A percentile compares a stretch with the other conserved stretches of the same genome.
Evolutionary conservation across 2,797 vertebrate genomes (phyloP).

Genomic region (Lophius americanus): DNA sequence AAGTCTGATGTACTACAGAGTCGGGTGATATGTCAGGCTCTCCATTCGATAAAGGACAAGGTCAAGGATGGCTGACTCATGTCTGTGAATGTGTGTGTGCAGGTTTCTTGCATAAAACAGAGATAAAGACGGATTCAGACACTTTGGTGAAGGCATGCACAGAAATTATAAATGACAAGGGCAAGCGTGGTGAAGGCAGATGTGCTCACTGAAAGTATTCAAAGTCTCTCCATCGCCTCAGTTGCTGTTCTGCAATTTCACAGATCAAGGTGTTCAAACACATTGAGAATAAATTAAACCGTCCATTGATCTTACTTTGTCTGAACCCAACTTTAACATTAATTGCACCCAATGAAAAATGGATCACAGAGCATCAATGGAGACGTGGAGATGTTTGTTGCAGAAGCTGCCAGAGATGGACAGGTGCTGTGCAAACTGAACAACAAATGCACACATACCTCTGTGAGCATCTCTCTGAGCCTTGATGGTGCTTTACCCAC

Average conservation of each 20-base stretch:
- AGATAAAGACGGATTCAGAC: conserved; percentile 5
- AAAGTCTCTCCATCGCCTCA: conserved; percentile 46
- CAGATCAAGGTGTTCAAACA: conserved; percentile 64
- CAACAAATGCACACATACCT: conserved; percentile 2
- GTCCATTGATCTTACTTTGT: conserved; percentile 62
- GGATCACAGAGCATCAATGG: conserved; percentile 33
- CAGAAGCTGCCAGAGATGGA: conserved; percentile 1
- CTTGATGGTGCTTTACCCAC: not conserved
- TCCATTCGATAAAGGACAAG: conserved; percentile 47
- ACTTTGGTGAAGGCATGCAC: conserved; percentile 14
- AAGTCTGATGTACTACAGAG: conserved; percentile 49
- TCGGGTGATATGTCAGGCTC: conserved; percentile 40
- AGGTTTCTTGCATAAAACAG: conserved; percentile 1
- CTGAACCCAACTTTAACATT: conserved; percentile 56
- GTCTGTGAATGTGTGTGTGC: conserved; percentile 11
- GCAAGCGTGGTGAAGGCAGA: conserved; percentile 39
- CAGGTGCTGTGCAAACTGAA: conserved; percentile 13
- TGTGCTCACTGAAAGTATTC: conserved; percentile 46
- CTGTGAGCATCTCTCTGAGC: not conserved
- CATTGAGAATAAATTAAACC: conserved; percentile 62
- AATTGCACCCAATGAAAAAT: conserved; percentile 48
- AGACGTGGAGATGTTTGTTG: conserved; percentile 12
- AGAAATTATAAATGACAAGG: conserved; percentile 36
- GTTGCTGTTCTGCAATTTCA: conserved; percentile 73
- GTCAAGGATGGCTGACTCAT: conserved; percentile 55